phyloP scores from a whole-genome alignment of 2,888 invertebrate species.

The Metacarcinus magister region DNA sequence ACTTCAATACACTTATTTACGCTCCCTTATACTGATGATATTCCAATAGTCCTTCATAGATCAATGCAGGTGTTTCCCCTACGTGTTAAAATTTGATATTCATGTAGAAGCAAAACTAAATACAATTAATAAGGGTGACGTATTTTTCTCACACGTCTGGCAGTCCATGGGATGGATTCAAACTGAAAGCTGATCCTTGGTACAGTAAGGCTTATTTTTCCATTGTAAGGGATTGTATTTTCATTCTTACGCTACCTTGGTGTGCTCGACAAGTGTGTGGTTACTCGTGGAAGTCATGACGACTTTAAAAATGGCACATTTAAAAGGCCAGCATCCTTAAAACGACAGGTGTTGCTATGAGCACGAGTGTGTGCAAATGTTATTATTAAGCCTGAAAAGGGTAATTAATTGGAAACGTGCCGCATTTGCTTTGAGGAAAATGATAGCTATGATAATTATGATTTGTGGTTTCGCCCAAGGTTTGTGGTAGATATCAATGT shows the following conservation, averaged over 20 bases:
- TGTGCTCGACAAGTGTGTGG: conserved; percentile 65
- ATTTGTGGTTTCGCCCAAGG: background rate
- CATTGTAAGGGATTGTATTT: background rate
- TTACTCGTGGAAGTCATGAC: background rate
- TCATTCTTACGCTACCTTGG: conserved; percentile 51
- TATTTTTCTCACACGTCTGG: conserved; percentile 43
- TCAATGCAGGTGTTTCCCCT: background rate
- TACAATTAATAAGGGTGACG: background rate
- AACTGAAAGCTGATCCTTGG: conserved; percentile 65
- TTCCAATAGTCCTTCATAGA: background rate
- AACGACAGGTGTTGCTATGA: background rate
- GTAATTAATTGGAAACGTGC: too few species aligned
- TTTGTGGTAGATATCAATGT: background rate
- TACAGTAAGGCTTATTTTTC: conserved; percentile 54
- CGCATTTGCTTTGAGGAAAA: background rate
- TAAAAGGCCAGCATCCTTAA: background rate
- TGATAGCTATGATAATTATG: background rate
- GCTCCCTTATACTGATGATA: background rate
- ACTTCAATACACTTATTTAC: background rate
- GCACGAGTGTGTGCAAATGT: background rate
- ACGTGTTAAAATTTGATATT: background rate
- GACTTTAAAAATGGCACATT: conserved; percentile 62
- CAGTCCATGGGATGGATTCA: conserved; percentile 58
- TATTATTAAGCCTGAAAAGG: too few species aligned
- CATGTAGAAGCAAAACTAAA: background rate